Evolutionary conservation across 2,797 vertebrate species (phyloP), one percentile per base, ranked within the genome.

Genomic region (Sparidentex hasta): DNA sequence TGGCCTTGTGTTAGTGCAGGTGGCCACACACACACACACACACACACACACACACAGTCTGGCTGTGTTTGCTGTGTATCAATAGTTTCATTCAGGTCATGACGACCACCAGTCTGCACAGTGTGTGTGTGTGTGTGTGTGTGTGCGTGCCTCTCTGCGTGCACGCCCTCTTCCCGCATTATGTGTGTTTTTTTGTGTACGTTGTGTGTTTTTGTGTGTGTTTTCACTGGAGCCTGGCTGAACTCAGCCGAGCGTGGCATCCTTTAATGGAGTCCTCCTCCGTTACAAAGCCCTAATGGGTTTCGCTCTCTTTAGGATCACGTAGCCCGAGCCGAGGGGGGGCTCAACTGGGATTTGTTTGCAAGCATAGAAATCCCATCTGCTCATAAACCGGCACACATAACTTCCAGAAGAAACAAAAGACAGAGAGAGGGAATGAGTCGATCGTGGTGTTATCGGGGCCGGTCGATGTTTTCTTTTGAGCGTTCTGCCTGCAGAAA

Each of bases 1-100:
- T 87, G 85, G 86, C 80, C 72, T 67, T 81, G 84, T 86, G 85
- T 87, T 71, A 14, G 75, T 83, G 87, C 87, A 90, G 87, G 84
- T 90, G 89, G 76, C 29, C 68, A 12, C 68, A 61, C 7, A 54
- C 56, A 62, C 78, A 52, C 51, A 54, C 68, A 74, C 59, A 71
- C 65, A 68, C 64, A 61, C 62, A 68, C 23, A 55, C 61, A 71
- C 44, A 54, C 56, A 51, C 43, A 59, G 57, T 23, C 52, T n/a
- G 71, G 7, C 65, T 69, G 52, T 76, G 18, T 50, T n/a, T 68
- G 7, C 65, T 69, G 52, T 76, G 18, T 50, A 73, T 88, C 81
- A 87, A 73, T 72, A 64, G 78, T 38, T 61, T 62, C 64, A 70
- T 90, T 88, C 74, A 86, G 64, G 63, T 76, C 79, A 65, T 4